phyloP scores from a whole-genome alignment of 2,113 vertebrate genomes.

The Ciconia boyciana region DNA sequence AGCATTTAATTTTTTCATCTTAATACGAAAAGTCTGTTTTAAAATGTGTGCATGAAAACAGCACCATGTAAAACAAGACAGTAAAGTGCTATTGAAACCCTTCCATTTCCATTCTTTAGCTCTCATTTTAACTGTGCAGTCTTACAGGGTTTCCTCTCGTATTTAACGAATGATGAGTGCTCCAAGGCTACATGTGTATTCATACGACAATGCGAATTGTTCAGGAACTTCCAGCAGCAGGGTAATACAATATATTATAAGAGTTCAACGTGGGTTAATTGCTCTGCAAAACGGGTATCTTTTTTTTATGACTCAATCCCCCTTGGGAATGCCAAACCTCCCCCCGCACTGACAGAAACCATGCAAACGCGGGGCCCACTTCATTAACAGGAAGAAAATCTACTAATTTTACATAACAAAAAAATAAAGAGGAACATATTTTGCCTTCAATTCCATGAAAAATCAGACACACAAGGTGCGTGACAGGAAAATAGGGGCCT shows the following conservation, averaged over 20 bases:
- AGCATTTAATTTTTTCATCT: neutral
- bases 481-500: slow-evolving; percentile 48
- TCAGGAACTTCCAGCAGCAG: slow-evolving; percentile 55
- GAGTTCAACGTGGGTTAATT: slow-evolving; percentile 53
- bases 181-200: neutral
- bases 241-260: slow-evolving; percentile 20
- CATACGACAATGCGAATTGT: neutral
- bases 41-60: neutral
- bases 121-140: neutral
- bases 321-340: slow-evolving; percentile 30
- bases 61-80: neutral
- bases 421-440: neutral
- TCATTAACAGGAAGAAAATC: neutral
- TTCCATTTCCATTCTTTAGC: neutral
- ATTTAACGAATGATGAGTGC: neutral
- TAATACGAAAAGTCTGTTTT: neutral
- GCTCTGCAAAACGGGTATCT: slow-evolving; percentile 32
- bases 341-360: neutral
- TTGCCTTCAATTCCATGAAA: slow-evolving; percentile 7
- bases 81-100: neutral
- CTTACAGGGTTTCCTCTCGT: neutral
- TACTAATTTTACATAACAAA: neutral
- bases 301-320: slow-evolving; percentile 32
- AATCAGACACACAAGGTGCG: slow-evolving; percentile 52
- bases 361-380: neutral